Conservation (phyloP, 2,113 vertebrate genomes). For the Alouatta palliata region DNA sequence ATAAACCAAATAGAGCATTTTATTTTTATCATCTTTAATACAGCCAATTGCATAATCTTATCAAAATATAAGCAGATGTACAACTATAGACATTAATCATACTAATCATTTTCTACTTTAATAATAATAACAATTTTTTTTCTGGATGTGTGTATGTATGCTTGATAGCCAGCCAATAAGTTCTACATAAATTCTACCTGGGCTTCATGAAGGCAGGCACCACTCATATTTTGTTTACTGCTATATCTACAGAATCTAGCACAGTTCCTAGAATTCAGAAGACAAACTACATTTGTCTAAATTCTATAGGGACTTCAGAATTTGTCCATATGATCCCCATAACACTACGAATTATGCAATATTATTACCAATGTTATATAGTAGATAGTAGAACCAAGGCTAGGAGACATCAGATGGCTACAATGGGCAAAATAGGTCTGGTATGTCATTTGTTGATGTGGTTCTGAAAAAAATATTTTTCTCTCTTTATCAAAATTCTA, state of each 20-base stretch:
- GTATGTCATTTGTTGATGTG: not conserved
- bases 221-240: not conserved
- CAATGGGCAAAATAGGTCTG: not conserved
- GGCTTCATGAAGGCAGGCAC: not conserved
- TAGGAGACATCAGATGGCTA: not conserved
- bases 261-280: not conserved
- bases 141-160: not conserved
- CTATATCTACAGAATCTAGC: not conserved
- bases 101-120: not conserved
- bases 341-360: not conserved
- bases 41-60: not conserved
- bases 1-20: not conserved
- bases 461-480: not conserved
- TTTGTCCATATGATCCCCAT: not conserved
- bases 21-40: not conserved
- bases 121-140: not conserved
- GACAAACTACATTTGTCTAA: not conserved
- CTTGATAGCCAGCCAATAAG: not conserved
- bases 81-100: not conserved
- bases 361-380: not conserved
- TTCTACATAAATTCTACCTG: not conserved
- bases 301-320: not conserved
- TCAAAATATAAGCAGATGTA: not conserved
- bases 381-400: not conserved
- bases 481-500: not conserved